phyloP scores from a whole-genome alignment of 2,797 vertebrate genomes.

The Cossypha dichroa region DNA sequence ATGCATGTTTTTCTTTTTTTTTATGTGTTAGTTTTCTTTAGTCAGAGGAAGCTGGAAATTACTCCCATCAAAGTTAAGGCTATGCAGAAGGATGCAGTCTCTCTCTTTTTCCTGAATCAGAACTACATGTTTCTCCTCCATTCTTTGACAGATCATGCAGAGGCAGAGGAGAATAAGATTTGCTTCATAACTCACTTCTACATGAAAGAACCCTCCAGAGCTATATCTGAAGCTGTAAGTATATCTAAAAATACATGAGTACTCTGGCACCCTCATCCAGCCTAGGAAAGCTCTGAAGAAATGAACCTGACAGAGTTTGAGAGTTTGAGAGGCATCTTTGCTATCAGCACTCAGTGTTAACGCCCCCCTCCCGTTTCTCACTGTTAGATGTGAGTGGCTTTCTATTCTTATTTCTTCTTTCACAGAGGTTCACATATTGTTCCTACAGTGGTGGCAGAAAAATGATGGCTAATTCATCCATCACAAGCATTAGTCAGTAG shows the following conservation, averaged over 20 bases:
- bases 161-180: neutral
- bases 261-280: neutral
- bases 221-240: neutral
- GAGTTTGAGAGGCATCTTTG: neutral
- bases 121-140: neutral
- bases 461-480: neutral
- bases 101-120: neutral
- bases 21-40: neutral
- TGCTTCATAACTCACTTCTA: neutral
- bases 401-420: slow-evolving; percentile 6
- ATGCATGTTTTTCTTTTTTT: neutral
- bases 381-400: neutral
- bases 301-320: neutral
- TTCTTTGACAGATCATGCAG: neutral
- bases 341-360: neutral
- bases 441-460: neutral
- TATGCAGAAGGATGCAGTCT: neutral
- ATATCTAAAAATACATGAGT: neutral
- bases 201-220: neutral
- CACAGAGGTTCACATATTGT: neutral
- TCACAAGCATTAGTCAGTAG: neutral
- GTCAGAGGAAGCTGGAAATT: neutral
- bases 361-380: neutral
- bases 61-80: neutral
- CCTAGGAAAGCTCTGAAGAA: neutral